phyloP scores from a whole-genome alignment of 2,888 invertebrate genomes.

The Nomada fucata region DNA sequence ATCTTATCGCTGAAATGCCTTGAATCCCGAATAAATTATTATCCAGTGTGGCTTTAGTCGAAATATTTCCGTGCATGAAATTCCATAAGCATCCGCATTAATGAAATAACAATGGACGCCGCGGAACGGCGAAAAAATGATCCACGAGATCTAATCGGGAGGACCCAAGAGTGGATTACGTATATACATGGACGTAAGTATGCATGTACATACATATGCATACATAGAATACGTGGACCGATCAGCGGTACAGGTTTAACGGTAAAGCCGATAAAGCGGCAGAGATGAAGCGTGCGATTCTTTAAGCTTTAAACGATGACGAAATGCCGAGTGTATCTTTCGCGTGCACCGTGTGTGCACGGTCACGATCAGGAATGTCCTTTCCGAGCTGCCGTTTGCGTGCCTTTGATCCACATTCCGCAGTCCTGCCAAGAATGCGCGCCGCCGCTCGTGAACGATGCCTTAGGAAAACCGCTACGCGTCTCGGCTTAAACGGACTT shows the following conservation, averaged over 20 bases:
- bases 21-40: no score
- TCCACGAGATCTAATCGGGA: background rate
- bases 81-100: no score
- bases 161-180: conserved; percentile 1
- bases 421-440: conserved; percentile 75
- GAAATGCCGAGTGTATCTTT: conserved; percentile 54
- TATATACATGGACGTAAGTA: no score
- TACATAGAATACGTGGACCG: background rate
- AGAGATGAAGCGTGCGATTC: conserved; percentile 41
- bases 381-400: conserved; percentile 71
- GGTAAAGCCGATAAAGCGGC: conserved; percentile 47
- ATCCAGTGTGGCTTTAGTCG: no score
- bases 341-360: conserved; percentile 33
- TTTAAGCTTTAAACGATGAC: conserved; percentile 67
- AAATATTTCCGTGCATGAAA: no score
- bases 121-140: background rate
- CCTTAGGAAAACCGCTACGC: conserved; percentile 73
- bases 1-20: no score
- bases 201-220: no score
- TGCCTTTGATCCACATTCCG: conserved; percentile 76
- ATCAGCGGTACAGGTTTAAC: conserved; percentile 40
- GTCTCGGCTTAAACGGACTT: conserved; percentile 42
- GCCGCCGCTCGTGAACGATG: conserved; percentile 64
- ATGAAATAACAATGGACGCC: no score
- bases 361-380: conserved; percentile 60